Conservation (phyloP, 2,888 invertebrate genomes). For the Athetis lepigone region DNA sequence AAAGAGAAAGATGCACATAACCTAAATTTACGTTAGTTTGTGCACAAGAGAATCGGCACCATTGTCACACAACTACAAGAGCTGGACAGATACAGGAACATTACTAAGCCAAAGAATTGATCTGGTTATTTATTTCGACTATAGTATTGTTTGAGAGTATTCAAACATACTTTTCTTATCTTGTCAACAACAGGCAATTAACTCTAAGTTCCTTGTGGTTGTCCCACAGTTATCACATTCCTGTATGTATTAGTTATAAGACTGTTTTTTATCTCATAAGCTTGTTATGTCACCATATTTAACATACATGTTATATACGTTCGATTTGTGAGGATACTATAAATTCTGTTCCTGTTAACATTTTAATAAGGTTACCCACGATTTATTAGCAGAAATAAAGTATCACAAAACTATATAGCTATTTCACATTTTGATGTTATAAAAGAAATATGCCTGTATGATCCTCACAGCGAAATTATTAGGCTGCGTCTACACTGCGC, state of each 20-base stretch:
- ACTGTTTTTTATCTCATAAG: constrained; percentile 6
- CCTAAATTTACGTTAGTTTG: too few relatives aligned
- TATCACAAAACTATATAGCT: background rate
- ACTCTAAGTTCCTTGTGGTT: constrained; percentile 3
- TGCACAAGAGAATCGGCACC: too few relatives aligned
- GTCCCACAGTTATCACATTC: constrained; percentile 34
- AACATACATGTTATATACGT: background rate
- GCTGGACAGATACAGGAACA: too few relatives aligned
- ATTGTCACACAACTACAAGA: too few relatives aligned
- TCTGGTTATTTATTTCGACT: too few relatives aligned
- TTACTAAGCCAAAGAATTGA: too few relatives aligned
- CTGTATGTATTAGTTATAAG: constrained; percentile 24
- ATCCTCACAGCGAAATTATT: constrained; percentile 2
- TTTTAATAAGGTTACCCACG: background rate
- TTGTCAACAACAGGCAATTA: constrained; percentile 6
- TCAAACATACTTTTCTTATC: background rate
- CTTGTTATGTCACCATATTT: background rate
- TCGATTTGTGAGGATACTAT: background rate
- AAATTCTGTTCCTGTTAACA: background rate
- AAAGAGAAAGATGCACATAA: too few relatives aligned
- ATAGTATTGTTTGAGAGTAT: background rate
- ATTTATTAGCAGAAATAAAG: background rate
- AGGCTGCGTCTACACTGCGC: too few relatives aligned
- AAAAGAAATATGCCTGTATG: background rate
- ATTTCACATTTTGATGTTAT: constrained; percentile 1